phyloP scores from a whole-genome alignment of 2,888 invertebrate species.

The Drosophila limbata region DNA sequence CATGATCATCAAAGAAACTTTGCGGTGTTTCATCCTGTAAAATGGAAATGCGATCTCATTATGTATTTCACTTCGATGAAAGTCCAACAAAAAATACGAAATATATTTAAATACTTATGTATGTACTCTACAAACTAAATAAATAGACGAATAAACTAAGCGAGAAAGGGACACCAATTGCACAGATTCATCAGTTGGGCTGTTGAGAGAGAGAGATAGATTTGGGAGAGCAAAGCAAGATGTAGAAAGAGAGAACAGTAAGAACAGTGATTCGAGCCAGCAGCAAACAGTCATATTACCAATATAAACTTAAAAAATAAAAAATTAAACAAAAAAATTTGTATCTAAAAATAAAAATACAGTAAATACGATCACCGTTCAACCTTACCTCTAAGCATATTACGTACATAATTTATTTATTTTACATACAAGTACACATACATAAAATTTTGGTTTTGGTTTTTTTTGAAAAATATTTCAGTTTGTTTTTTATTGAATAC shows the following conservation, averaged over 20 bases:
- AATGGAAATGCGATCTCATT: constrained; percentile 85
- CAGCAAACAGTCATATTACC: constrained; percentile 48
- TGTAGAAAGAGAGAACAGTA: constrained; percentile 29
- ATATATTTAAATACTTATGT: constrained; percentile 3
- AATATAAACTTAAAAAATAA: constrained; percentile 5
- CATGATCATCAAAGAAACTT: constrained; percentile 99
- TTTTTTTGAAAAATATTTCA: constrained; percentile 64
- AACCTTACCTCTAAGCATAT: constrained; percentile 62
- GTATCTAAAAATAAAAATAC: constrained; percentile 9
- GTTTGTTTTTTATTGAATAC: constrained; percentile 64
- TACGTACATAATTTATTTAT: constrained; percentile 41
- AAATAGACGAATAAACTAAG: constrained; percentile 26
- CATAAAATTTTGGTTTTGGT: constrained; percentile 46
- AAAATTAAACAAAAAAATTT: constrained; percentile 15
- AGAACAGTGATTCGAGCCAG: constrained; percentile 47
- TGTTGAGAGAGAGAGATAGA: constrained; percentile 3
- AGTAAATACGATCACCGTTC: constrained; percentile 48
- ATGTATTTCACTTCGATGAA: constrained; percentile 30
- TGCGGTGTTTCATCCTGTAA: constrained; percentile 99
- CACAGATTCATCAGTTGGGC: constrained; percentile 16
- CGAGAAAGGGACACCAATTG: constrained; percentile 33
- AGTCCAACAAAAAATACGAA: constrained; percentile 19
- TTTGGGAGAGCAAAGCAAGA: constrained; percentile 30
- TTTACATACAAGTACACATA: constrained; percentile 59
- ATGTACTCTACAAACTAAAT: constrained; percentile 11